These are phyloP conservation scores for Syngnathus acus DNA, from an alignment of 2,797 vertebrate genomes.

Conservation along the genomic window DNA sequence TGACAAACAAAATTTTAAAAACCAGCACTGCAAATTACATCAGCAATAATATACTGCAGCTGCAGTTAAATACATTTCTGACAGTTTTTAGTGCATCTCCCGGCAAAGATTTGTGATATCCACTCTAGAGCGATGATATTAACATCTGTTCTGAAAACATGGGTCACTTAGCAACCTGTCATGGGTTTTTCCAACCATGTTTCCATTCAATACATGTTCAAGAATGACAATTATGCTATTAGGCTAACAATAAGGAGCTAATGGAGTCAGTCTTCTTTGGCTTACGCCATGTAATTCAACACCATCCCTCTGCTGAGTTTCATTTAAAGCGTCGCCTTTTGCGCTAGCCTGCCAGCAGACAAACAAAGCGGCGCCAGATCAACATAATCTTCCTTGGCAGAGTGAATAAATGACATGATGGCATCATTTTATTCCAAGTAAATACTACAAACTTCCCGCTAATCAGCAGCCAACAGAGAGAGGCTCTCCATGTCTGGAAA, in stretches of 20 bases:
- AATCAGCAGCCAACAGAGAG: neutral
- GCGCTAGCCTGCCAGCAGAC: neutral
- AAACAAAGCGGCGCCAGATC: neutral
- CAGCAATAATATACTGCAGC: too few species aligned
- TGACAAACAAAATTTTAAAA: too few species aligned
- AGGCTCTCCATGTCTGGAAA: neutral
- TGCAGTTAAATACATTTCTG: too few species aligned
- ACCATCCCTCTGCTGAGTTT: neutral
- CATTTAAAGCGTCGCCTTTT: neutral
- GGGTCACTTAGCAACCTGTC: neutral
- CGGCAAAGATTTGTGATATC: neutral
- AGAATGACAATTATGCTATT: neutral
- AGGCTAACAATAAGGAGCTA: neutral
- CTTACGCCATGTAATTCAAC: neutral
- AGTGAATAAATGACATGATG: neutral
- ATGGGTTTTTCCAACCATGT: neutral
- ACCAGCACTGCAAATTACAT: too few species aligned
- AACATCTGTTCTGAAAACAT: neutral
- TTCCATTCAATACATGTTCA: neutral
- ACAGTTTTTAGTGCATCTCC: neutral
- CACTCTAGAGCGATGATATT: neutral
- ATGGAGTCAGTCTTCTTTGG: neutral
- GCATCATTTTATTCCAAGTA: neutral
- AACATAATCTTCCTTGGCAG: constrained; percentile 1
- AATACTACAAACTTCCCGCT: neutral